phyloP scores from a whole-genome alignment of 2,888 invertebrate species.

The Thysanoteuthis rhombus region DNA sequence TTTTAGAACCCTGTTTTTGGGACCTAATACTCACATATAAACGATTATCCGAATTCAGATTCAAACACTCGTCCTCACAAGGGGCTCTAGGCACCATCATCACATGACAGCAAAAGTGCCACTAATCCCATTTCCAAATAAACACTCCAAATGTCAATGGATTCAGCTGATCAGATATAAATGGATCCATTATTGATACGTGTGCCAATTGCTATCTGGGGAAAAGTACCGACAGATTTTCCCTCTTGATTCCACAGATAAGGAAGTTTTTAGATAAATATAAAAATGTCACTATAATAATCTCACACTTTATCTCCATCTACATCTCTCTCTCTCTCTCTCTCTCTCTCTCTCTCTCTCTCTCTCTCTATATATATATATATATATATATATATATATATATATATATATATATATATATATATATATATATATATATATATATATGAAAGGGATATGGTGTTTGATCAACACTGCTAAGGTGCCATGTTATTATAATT shows the following conservation, averaged over 20 bases:
- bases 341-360: not conserved
- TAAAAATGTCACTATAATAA: not conserved
- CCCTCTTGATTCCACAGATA: not conserved
- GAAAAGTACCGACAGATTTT: not conserved
- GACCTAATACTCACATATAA: no score
- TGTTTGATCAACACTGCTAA: no score
- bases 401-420: not conserved
- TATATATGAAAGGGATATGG: not conserved
- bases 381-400: not conserved
- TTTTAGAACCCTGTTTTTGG: no score
- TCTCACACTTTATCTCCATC: not conserved
- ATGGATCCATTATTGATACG: not conserved
- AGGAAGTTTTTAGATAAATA: not conserved
- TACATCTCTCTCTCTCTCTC: not conserved
- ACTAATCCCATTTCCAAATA: not conserved
- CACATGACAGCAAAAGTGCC: no score
- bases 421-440: slow-evolving; percentile 13
- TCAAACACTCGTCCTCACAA: no score
- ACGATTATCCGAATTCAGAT: no score
- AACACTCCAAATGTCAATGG: not conserved
- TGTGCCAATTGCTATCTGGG: not conserved
- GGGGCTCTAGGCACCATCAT: no score
- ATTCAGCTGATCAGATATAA: not conserved
- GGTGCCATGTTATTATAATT: no score
- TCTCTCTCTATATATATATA: not conserved